These are phyloP conservation scores for Elgaria multicarinata DNA, from an alignment of 2,113 vertebrate species.

Conservation along the genomic window DNA sequence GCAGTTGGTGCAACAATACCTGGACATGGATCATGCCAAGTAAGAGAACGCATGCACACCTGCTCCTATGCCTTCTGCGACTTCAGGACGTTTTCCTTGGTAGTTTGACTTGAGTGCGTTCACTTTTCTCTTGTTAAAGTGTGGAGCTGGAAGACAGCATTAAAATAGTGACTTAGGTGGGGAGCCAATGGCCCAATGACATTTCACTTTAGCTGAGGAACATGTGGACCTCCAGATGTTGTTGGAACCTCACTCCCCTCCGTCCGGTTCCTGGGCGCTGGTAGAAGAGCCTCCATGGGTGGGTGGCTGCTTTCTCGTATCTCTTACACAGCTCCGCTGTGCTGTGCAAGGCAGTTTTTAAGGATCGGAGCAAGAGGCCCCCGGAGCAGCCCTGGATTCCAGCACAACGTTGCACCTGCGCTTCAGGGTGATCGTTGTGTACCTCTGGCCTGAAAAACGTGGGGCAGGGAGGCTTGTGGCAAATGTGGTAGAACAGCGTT, in stretches of 20 bases:
- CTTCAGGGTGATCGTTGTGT: neutral
- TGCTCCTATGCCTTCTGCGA: neutral
- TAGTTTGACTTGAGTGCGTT: neutral
- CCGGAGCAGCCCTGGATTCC: neutral
- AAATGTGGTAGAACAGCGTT: neutral
- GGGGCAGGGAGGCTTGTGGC: neutral
- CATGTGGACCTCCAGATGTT: too few species aligned
- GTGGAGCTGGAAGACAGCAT: neutral
- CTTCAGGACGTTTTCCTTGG: fast-evolving
- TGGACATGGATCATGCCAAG: conserved; percentile 94
- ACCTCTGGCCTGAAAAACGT: neutral
- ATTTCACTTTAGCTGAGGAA: neutral
- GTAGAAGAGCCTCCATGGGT: neutral
- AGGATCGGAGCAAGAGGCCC: neutral
- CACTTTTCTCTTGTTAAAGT: neutral
- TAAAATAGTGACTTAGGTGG: neutral
- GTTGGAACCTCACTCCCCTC: neutral
- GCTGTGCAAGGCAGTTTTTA: neutral
- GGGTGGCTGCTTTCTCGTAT: neutral
- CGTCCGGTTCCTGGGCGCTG: neutral
- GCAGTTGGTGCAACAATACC: conserved; percentile 88
- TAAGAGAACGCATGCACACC: conserved; percentile 69
- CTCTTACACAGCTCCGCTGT: neutral
- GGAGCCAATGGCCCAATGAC: neutral
- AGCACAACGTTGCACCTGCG: neutral